Conservation (phyloP, 2,113 vertebrate species). For the Phoxinus phoxinus region DNA sequence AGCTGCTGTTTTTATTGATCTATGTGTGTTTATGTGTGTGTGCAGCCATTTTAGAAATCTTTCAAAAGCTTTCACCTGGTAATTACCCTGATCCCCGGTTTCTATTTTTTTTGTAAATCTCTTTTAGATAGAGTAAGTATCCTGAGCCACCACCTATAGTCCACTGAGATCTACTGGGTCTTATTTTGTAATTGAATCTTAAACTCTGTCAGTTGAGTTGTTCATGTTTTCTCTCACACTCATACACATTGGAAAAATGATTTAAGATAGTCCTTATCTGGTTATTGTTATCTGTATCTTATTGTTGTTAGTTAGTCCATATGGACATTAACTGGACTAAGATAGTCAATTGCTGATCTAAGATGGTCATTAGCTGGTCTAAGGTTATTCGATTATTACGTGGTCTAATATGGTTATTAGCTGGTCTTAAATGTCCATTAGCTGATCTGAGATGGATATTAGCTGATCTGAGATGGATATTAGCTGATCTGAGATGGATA, state of each 20-base stretch:
- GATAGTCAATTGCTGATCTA: background rate
- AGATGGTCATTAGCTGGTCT: background rate
- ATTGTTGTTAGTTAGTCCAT: background rate
- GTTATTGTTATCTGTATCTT: background rate
- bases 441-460: background rate
- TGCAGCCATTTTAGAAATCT: slow-evolving; percentile 24
- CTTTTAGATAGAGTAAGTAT: slow-evolving; percentile 23
- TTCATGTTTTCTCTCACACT: background rate
- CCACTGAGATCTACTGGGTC: slow-evolving; percentile 20
- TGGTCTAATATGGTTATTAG: background rate
- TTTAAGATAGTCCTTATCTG: background rate
- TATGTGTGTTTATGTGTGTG: slow-evolving; percentile 13
- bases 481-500: background rate
- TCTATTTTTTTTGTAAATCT: slow-evolving; percentile 38
- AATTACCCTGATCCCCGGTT: slow-evolving; percentile 29
- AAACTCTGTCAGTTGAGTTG: background rate
- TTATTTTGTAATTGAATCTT: slow-evolving; percentile 35
- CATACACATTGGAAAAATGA: background rate
- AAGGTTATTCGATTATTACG: too few species aligned
- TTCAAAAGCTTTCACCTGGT: slow-evolving; percentile 31
- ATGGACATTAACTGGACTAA: background rate
- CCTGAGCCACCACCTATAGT: slow-evolving; percentile 12
- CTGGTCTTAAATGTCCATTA: background rate
- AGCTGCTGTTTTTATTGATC: slow-evolving; percentile 29
- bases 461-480: background rate